These are phyloP conservation scores for Agapornis canus DNA, from an alignment of 2,797 vertebrate genomes.

Conservation along the genomic window DNA sequence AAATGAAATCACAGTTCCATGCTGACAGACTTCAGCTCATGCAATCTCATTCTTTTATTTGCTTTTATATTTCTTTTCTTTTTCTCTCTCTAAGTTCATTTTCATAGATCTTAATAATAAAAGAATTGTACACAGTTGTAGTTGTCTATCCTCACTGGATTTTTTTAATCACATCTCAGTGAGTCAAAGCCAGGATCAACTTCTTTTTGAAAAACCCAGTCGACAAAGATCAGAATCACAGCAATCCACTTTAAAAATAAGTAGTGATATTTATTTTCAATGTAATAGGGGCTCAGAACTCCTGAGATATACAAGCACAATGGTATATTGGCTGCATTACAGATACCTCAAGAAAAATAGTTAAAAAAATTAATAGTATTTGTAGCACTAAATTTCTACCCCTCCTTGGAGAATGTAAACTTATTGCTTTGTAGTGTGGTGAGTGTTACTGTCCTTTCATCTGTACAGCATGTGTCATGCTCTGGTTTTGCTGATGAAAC, in stretches of 20 bases:
- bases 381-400: background rate
- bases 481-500: background rate
- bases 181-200: background rate
- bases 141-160: background rate
- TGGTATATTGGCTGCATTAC: background rate
- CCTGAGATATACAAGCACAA: background rate
- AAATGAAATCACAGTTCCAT: background rate
- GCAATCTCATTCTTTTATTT: background rate
- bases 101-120: background rate
- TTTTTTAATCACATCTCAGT: background rate
- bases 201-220: background rate
- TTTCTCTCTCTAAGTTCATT: background rate
- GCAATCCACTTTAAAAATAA: background rate
- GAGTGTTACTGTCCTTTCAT: background rate
- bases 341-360: background rate
- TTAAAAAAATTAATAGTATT: background rate
- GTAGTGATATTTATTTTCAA: background rate
- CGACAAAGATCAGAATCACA: background rate
- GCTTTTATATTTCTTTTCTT: rapidly evolving
- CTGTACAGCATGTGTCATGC: background rate
- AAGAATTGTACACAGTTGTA: background rate
- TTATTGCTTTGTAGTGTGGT: background rate
- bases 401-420: background rate
- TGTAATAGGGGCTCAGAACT: background rate
- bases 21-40: background rate